Percentiles rank a stretch among this genome's conserved stretches.
Conservation (phyloP, 2,888 invertebrate genomes). For the Eristalis arbustorum region DNA sequence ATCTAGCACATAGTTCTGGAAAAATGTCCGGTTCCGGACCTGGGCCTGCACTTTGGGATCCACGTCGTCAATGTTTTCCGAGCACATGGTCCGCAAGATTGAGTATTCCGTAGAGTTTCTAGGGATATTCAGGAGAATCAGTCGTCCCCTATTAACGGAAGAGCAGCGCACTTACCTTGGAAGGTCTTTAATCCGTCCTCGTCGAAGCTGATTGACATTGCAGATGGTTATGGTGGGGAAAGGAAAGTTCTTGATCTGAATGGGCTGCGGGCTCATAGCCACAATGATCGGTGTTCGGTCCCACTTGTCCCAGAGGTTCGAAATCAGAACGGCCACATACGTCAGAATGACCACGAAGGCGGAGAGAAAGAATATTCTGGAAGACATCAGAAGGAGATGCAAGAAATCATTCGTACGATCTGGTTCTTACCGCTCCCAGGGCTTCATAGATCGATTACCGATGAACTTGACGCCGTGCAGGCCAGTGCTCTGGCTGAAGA, state of each 20-base stretch:
- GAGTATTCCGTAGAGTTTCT: slow-evolving; percentile 83
- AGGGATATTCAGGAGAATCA: slow-evolving; percentile 79
- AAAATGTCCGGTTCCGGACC: slow-evolving; percentile 26
- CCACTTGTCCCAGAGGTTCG: slow-evolving; percentile 88
- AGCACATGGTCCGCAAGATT: slow-evolving; percentile 75
- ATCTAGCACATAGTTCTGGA: slow-evolving; percentile 73
- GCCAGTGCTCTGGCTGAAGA: slow-evolving; percentile 81
- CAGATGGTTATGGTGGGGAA: slow-evolving; percentile 92
- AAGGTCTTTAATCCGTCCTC: slow-evolving; percentile 77
- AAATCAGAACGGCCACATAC: slow-evolving; percentile 82
- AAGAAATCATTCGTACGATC: background rate
- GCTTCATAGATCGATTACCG: slow-evolving; percentile 78
- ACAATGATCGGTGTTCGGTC: slow-evolving; percentile 88
- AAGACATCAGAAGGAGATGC: background rate
- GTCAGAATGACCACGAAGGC: slow-evolving; percentile 85
- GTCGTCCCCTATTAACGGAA: background rate
- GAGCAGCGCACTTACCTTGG: slow-evolving; percentile 1
- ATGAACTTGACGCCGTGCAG: slow-evolving; percentile 89
- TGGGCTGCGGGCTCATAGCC: slow-evolving; percentile 87
- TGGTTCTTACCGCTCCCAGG: slow-evolving; percentile 72
- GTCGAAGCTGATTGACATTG: slow-evolving; percentile 89
- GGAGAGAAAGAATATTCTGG: slow-evolving; percentile 86
- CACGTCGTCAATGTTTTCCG: slow-evolving; percentile 50
- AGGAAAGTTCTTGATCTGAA: slow-evolving; percentile 85
- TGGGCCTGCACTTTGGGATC: slow-evolving; percentile 55